Conservation (phyloP, 2,888 invertebrate genomes). For the Trachelus troglodyta region DNA sequence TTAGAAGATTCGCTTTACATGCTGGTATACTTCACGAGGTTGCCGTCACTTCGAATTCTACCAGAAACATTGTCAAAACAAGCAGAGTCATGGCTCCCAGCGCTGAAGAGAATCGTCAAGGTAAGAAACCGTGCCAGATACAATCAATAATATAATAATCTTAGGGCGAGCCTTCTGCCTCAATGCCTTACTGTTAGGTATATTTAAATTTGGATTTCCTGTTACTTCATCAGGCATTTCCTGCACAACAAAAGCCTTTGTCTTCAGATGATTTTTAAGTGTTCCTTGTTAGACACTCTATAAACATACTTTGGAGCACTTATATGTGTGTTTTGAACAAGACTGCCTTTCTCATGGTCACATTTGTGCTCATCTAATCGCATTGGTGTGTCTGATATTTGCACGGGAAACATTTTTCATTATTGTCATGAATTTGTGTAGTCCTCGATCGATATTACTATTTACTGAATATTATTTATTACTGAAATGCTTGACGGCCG, state of each 20-base stretch:
- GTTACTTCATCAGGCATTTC: too few species aligned
- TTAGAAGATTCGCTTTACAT: slow-evolving; percentile 53
- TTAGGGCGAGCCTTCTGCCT: background rate
- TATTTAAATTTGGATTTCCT: background rate
- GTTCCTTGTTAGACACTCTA: background rate
- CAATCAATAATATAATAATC: background rate
- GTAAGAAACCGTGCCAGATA: slow-evolving; percentile 33
- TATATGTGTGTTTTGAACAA: background rate
- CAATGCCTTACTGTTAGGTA: background rate
- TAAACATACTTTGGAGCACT: background rate
- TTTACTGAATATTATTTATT: too few species aligned
- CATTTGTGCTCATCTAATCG: too few species aligned
- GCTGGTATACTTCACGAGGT: slow-evolving; percentile 48
- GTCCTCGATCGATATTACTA: too few species aligned
- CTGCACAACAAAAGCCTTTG: too few species aligned
- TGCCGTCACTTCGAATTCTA: slow-evolving; percentile 27
- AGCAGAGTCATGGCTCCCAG: slow-evolving; percentile 71
- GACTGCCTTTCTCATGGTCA: background rate
- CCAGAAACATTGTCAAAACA: slow-evolving; percentile 68
- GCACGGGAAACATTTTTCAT: too few species aligned
- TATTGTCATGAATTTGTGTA: too few species aligned
- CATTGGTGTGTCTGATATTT: too few species aligned
- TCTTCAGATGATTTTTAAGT: background rate
- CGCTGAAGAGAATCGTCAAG: slow-evolving; percentile 70
- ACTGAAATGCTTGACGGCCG: too few species aligned